phyloP scores from a whole-genome alignment of 92 coral and sea anemone species.

The Montipora capitata region DNA sequence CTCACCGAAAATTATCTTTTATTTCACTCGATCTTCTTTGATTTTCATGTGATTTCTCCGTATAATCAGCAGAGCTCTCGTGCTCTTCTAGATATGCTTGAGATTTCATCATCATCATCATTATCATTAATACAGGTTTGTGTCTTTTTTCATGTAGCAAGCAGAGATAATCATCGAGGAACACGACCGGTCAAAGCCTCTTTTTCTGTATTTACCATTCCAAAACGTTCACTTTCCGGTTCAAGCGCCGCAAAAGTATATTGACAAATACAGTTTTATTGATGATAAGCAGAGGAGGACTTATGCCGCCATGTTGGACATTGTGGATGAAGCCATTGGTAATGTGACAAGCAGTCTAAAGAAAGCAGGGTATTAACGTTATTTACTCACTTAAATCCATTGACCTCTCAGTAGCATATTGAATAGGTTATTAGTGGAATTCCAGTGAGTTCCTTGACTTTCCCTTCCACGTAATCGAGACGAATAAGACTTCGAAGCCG shows the following conservation, averaged over 20 bases:
- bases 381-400: neutral
- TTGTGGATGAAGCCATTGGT: conserved; percentile 81
- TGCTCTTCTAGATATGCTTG: too few relatives aligned
- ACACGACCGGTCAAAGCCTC: conserved; percentile 73
- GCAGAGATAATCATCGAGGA: conserved; percentile 62
- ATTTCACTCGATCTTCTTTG: too few relatives aligned
- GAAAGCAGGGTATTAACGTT: conserved; percentile 58
- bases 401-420: neutral
- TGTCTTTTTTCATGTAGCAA: conserved; percentile 50
- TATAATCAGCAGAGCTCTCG: too few relatives aligned
- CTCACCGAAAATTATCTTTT: too few relatives aligned
- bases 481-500: too few relatives aligned
- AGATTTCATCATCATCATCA: too few relatives aligned
- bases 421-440: neutral
- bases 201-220: conserved; percentile 83
- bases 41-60: too few relatives aligned
- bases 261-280: conserved; percentile 79
- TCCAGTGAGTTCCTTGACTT: neutral
- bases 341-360: conserved; percentile 73
- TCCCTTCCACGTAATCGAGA: neutral
- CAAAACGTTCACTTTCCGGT: conserved; percentile 85
- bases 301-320: conserved; percentile 84
- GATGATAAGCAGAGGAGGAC: conserved; percentile 54
- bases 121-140: too few relatives aligned
- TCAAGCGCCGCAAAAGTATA: conserved; percentile 76